Conservation (phyloP, 2,113 vertebrate genomes). For the Chrysemys picta region DNA sequence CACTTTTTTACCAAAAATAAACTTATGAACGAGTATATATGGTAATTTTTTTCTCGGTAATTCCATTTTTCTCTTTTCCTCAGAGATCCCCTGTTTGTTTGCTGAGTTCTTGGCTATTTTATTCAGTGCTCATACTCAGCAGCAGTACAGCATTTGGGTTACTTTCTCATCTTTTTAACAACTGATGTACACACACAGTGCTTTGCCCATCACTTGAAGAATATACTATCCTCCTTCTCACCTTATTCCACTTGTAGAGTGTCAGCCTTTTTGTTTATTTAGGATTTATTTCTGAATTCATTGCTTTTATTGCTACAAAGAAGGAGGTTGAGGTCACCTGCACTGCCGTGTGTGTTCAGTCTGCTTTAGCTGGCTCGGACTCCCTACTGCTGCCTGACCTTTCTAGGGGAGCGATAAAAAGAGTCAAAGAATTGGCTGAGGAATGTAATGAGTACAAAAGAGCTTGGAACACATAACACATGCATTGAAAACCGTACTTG, state of each 20-base stretch:
- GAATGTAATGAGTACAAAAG: fast-evolving
- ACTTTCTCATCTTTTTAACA: background rate
- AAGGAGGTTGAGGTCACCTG: background rate
- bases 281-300: background rate
- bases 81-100: background rate
- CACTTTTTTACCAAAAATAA: no score
- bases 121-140: fast-evolving
- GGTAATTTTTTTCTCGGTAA: background rate
- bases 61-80: background rate
- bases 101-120: background rate
- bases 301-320: background rate
- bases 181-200: background rate
- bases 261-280: background rate
- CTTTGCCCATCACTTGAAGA: background rate
- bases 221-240: background rate
- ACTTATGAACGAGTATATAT: no score
- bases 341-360: background rate
- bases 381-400: background rate
- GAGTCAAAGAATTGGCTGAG: background rate
- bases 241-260: background rate
- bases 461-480: background rate
- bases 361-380: background rate
- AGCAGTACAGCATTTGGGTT: background rate
- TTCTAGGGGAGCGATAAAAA: background rate
- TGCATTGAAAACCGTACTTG: background rate